A percentile compares a stretch with the other conserved stretches of the same genome.
These are phyloP conservation scores for Agonopterix alstromeriana DNA, from an alignment of 2,888 invertebrate genomes.

Conservation along the genomic window DNA sequence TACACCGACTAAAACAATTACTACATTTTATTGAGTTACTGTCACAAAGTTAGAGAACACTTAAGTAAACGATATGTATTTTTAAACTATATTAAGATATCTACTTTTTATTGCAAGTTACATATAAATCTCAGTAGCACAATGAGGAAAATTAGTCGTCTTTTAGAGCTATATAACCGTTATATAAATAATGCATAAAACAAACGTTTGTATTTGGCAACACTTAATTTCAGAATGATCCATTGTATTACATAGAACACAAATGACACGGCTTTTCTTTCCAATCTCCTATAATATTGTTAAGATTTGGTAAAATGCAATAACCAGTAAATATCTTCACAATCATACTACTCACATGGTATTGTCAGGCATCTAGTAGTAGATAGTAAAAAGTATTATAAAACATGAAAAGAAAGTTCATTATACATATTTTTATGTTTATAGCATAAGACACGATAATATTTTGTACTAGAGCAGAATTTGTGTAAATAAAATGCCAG, in stretches of 20 bases:
- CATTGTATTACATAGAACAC: no score
- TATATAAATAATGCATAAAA: no score
- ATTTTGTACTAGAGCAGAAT: conserved; percentile 58
- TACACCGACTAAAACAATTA: conserved; percentile 21
- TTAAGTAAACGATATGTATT: conserved; percentile 71
- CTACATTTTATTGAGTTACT: conserved; percentile 59
- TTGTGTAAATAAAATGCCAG: conserved; percentile 19
- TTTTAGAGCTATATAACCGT: no score
- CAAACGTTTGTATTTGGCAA: no score
- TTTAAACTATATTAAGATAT: conserved; percentile 34
- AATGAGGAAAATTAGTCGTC: no score
- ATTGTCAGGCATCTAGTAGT: conserved; percentile 16
- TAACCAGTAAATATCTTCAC: no score
- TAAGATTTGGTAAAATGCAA: no score
- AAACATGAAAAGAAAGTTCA: no score
- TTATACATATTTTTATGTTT: conserved; percentile 12
- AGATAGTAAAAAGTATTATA: not conserved
- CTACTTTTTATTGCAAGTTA: conserved; percentile 1
- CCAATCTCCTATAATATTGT: no score
- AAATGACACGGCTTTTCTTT: no score
- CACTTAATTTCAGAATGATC: no score
- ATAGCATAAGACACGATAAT: conserved; percentile 47
- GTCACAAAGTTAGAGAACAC: conserved; percentile 50
- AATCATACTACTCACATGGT: conserved; percentile 16
- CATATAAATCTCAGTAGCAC: no score